Conservation (phyloP, 2,797 vertebrate genomes). For the Podargus strigoides region DNA sequence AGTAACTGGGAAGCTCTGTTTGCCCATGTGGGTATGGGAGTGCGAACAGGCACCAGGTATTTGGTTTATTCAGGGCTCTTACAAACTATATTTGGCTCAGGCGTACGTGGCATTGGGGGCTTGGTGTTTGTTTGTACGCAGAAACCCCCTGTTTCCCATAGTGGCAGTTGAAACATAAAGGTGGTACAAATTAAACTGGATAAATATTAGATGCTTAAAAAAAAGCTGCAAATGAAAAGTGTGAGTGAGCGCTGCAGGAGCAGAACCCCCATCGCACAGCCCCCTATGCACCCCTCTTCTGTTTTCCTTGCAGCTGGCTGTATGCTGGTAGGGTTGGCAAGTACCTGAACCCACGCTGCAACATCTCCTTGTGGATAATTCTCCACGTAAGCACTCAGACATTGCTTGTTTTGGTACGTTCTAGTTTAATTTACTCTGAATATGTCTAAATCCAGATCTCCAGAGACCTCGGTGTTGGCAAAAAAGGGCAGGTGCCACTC, state of each 20-base stretch:
- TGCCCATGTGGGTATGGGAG: not conserved
- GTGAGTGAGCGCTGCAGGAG: not conserved
- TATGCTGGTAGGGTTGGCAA: not conserved
- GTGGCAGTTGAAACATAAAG: not conserved
- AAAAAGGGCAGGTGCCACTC: not conserved
- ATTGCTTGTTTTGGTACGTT: not conserved
- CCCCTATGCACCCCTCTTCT: rapidly evolving
- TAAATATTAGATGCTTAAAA: not conserved
- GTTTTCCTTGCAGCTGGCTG: not conserved
- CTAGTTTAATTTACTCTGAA: not conserved
- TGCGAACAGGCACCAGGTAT: not conserved
- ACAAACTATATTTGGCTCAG: not conserved
- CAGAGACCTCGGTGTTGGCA: not conserved
- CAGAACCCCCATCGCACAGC: rapidly evolving
- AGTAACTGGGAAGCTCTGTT: conserved; percentile 50
- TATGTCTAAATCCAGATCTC: not conserved
- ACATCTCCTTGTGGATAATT: not conserved
- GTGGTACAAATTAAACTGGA: not conserved
- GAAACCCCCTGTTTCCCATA: not conserved
- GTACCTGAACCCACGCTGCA: not conserved
- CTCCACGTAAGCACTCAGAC: not conserved
- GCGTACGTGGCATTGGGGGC: not conserved
- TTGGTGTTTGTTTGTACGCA: not conserved
- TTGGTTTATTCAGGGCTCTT: not conserved
- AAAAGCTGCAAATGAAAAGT: not conserved